Base-by-base conservation (phyloP, 2,888 invertebrate species). In the Ypsolopha scabrella region DNA sequence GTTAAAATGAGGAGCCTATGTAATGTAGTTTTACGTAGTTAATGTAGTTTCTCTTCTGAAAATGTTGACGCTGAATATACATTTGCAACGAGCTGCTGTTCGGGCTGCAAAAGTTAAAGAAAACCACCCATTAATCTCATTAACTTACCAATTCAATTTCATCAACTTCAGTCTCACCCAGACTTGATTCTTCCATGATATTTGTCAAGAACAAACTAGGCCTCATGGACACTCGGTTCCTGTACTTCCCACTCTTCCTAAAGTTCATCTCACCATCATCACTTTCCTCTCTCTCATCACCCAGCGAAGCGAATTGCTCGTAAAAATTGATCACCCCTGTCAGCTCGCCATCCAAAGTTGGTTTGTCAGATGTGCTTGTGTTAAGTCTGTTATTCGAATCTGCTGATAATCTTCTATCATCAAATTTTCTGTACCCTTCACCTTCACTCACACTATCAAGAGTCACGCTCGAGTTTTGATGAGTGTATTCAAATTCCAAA, bases 141-240 rank as follows among this genome's bases (percentile, higher is more conserved):
- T 24, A 45, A 55, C 77, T 75, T 75, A 85, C 85, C 78, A 65
- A 66, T 67, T 78, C 75, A 4, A 74, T 58, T 52, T 77, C 78
- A 55, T 56, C 58, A 75, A 57, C 39, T 39, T 73, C 80, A 33
- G 59, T 54, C 13, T 78, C 78, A 7, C 63, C 68, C 24, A 65
- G 54, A 43, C 60, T 63, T 39, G 79, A 60, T 70, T 82, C 81
- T 70, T 89, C 73, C 54, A 71, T 60, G 56, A 86, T 81, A 52
- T 82, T 86, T 2, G 81, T 79, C 53, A 87, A 59, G 14, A 72
- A 75, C 55, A 76, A 63, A 70, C 74, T 87, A 4, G 83, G 87
- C 55, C 82, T 74, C 61, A 80, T 69, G 0, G 85, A 87, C 1
- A 87, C 86, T 37, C 82, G 68, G 38, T 67, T 72, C 38, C 72